A percentile compares a stretch with the other conserved stretches of the same genome.
phyloP scores from a whole-genome alignment of 2,797 vertebrate species.

The Phaenicophaeus curvirostris region DNA sequence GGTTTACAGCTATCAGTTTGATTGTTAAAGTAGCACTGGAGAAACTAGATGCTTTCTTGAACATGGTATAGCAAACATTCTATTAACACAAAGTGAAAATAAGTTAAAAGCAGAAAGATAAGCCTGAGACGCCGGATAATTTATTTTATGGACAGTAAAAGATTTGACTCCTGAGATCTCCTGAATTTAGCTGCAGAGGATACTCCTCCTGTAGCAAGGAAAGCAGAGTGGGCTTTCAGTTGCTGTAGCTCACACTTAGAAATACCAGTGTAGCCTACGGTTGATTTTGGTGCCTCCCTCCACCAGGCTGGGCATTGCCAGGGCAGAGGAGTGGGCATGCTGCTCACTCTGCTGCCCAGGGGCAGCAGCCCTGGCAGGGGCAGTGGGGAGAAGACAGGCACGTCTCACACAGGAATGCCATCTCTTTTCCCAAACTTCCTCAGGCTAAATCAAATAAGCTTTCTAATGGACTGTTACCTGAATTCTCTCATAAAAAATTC shows the following conservation, averaged over 20 bases:
- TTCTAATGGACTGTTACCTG: constrained; percentile 60
- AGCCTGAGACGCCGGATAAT: constrained; percentile 38
- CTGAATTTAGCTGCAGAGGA: not conserved
- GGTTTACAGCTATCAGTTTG: constrained; percentile 74
- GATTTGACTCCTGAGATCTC: not conserved
- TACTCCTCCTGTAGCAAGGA: not conserved
- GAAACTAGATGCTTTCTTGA: constrained; percentile 61
- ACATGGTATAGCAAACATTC: constrained; percentile 17
- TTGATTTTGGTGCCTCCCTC: rapidly evolving
- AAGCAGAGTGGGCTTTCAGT: not conserved
- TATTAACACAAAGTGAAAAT: constrained; percentile 61
- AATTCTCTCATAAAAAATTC: constrained; percentile 48
- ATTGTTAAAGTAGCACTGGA: constrained; percentile 58
- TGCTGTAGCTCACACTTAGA: rapidly evolving
- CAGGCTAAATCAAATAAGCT: constrained; percentile 2
- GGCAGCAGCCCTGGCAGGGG: not conserved
- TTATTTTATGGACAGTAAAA: constrained; percentile 23
- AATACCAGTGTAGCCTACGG: not conserved
- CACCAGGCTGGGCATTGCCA: not conserved
- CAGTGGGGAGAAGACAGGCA: not conserved
- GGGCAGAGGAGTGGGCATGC: not conserved
- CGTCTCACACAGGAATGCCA: not conserved
- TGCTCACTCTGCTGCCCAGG: not conserved
- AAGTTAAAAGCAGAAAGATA: constrained; percentile 55
- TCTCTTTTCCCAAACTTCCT: not conserved